phyloP scores from a whole-genome alignment of 2,797 vertebrate species.

The Varecia variegata region DNA sequence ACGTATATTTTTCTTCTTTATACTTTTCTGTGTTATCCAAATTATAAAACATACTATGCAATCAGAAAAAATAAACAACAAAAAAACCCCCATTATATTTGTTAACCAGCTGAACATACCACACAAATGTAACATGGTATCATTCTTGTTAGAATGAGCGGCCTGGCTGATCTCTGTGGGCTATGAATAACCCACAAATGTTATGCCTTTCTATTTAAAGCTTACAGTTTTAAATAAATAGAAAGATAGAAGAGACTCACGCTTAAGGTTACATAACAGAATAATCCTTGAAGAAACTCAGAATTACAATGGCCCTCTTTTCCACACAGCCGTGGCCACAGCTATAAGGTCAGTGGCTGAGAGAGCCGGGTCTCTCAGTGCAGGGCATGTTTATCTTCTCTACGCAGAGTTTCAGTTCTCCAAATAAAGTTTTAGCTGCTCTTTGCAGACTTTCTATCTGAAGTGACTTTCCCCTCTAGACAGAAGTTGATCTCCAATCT shows the following conservation, averaged over 20 bases:
- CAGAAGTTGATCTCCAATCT: slow-evolving; percentile 6
- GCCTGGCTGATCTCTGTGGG: not conserved
- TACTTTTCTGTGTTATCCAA: slow-evolving; percentile 21
- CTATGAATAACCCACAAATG: not conserved
- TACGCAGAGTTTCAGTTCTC: not conserved
- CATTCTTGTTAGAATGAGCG: not conserved
- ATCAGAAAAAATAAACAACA: not conserved
- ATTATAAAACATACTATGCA: slow-evolving; percentile 23
- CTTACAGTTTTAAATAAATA: slow-evolving; percentile 42
- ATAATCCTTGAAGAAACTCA: not conserved
- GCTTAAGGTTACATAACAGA: not conserved
- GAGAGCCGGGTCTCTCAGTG: not conserved
- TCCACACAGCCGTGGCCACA: not conserved
- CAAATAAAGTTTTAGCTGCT: not conserved
- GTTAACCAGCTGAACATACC: slow-evolving; percentile 10
- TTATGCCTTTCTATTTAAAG: not conserved
- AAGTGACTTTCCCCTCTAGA: not conserved
- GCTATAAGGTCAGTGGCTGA: not conserved
- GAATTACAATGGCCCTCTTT: not conserved
- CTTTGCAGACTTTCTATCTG: not conserved
- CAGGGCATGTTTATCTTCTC: not conserved
- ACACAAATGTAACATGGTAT: not conserved
- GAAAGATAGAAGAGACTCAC: not conserved
- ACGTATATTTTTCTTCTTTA: slow-evolving; percentile 5
- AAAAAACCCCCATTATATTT: not conserved